Percentiles rank a stretch among this genome's conserved stretches.
phyloP scores from a whole-genome alignment of 2,888 invertebrate genomes.

The Andrena hattorfiana region DNA sequence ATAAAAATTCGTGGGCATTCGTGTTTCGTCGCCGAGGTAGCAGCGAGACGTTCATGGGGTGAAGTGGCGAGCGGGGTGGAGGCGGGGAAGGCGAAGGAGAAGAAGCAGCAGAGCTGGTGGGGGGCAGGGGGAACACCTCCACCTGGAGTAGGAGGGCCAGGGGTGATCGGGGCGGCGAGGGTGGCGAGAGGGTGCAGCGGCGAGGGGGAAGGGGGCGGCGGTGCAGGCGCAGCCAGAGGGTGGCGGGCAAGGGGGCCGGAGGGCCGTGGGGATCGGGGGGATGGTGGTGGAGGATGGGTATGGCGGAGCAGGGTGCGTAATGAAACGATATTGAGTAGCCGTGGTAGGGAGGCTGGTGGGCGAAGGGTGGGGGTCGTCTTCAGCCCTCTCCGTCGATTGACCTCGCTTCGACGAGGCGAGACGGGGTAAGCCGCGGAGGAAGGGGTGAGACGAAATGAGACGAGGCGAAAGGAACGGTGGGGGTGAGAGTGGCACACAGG shows the following conservation, averaged over 20 bases:
- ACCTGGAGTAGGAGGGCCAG: conserved; percentile 46
- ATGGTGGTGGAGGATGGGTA: conserved; percentile 50
- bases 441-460: conserved; percentile 50
- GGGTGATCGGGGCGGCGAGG: conserved; percentile 31
- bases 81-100: conserved; percentile 44
- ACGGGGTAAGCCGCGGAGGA: conserved; percentile 57
- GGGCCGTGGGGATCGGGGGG: conserved; percentile 47
- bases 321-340: conserved; percentile 84
- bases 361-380: conserved; percentile 76
- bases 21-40: conserved; percentile 80
- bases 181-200: conserved; percentile 51
- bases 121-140: conserved; percentile 23
- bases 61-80: conserved; percentile 35
- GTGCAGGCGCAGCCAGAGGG: conserved; percentile 55
- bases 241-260: conserved; percentile 50
- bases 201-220: conserved; percentile 34
- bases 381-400: conserved; percentile 82
- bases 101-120: conserved; percentile 63
- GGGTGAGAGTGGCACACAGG: conserved; percentile 51
- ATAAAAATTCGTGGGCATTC: conserved; percentile 84
- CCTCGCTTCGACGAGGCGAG: conserved; percentile 81
- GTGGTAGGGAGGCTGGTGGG: conserved; percentile 70
- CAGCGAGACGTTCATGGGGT: conserved; percentile 53
- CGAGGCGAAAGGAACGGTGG: conserved; percentile 53
- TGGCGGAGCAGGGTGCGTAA: conserved; percentile 81